Evolutionary conservation across 2,113 vertebrate genomes (phyloP), one percentile per base, ranked within the genome.

Genomic region (Oryzias javanicus): DNA sequence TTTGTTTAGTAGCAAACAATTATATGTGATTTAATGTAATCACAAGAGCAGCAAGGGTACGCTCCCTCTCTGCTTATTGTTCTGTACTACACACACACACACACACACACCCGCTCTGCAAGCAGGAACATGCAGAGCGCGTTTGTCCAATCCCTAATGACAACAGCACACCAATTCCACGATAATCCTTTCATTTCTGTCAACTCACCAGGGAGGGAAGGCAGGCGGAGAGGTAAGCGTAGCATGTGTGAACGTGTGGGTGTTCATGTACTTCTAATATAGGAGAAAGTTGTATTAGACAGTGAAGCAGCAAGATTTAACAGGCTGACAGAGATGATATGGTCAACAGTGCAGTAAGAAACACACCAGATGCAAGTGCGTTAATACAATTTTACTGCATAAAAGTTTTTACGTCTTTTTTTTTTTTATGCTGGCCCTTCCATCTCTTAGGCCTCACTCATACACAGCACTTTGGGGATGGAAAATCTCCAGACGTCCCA

Each of bases 91-190:
- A 57, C 71, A 72, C 80, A 64, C 81, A 72, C 80, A 64, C 81
- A 63, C 35, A 8, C 35, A 8, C 8, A 12, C 35, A 1, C 63
- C 79, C 87, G 84, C 84, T 71, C 20, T 5, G 51, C 67, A 69
- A 69, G 70, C 68, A 70, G 72, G 72, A 53, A 72, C 72, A 76
- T 56, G 70, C 71, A 75, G 64, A 66, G 74, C 78, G 75, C 72
- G 74, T 84, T 87, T 80, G 72, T 79, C 81, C 86, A 86, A 87
- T 86, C 84, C 79, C 81, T 89, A 88, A 90, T 83, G 87, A 87
- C 81, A 75, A 79, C 42, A 47, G 74, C 70, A 78, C 78, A 82
- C 78, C 79, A 75, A 72, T 71, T 79, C 71, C 77, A 60, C 14
- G 1, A 18, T 82, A 87, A 87, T 90, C 83, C 82, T 76, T 70